These are phyloP conservation scores for Venustaconcha ellipsiformis DNA, from an alignment of 1,140 invertebrate species.

Conservation along the genomic window DNA sequence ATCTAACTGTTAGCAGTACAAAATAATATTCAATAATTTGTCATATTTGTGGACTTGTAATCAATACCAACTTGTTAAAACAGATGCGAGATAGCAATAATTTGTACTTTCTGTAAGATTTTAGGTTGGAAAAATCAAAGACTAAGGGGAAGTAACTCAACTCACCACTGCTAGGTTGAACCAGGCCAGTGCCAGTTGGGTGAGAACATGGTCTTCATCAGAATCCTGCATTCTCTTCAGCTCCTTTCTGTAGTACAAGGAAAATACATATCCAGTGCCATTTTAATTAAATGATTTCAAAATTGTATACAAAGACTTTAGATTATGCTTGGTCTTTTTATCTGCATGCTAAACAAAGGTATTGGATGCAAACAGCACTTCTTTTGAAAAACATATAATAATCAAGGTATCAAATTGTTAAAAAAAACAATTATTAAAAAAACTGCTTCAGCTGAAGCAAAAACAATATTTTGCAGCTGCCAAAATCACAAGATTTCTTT, in stretches of 20 bases:
- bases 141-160: constrained; percentile 25
- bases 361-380: not conserved
- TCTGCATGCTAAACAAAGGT: not conserved
- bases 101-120: not conserved
- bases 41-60: too few species aligned
- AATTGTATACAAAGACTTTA: not conserved
- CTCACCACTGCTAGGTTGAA: constrained; percentile 86
- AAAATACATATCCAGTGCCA: not conserved
- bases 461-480: too few species aligned
- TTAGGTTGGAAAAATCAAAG: not conserved
- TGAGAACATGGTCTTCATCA: constrained; percentile 97
- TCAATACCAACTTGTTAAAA: not conserved
- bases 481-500: too few species aligned
- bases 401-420: too few species aligned
- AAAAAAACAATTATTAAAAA: too few species aligned
- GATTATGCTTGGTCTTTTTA: not conserved
- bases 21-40: too few species aligned
- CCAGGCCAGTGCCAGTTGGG: constrained; percentile 96
- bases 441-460: too few species aligned
- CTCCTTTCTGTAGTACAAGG: constrained; percentile 77
- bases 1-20: too few species aligned
- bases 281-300: constrained; percentile 3
- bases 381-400: too few species aligned
- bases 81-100: not conserved
- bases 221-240: constrained; percentile 95